phyloP scores from a whole-genome alignment of 2,888 invertebrate species.

The Thymelicus lineola region DNA sequence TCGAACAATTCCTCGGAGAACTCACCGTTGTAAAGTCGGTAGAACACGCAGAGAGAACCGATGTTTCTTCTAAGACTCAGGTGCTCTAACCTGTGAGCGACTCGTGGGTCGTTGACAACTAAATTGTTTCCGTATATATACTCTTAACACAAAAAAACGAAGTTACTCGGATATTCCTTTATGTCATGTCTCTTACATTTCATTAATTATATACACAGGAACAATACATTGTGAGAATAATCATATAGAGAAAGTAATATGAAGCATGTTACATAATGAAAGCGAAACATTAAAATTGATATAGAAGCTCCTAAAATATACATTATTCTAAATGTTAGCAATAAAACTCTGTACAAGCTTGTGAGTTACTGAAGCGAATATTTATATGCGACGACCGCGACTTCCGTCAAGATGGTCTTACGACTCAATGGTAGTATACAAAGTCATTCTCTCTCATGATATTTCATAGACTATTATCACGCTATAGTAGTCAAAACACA shows the following conservation, averaged over 20 bases:
- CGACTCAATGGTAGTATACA: neutral
- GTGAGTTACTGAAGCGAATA: slow-evolving; percentile 10
- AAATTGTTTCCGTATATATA: too few relatives aligned
- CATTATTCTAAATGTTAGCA: slow-evolving; percentile 37
- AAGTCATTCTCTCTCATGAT: too few relatives aligned
- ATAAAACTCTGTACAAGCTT: slow-evolving; percentile 34
- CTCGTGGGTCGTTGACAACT: too few relatives aligned
- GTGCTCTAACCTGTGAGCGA: too few relatives aligned
- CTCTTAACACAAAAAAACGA: too few relatives aligned
- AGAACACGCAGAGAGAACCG: too few relatives aligned
- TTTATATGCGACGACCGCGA: slow-evolving; percentile 6
- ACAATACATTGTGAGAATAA: slow-evolving; percentile 18
- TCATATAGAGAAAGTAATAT: slow-evolving; percentile 21
- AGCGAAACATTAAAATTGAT: slow-evolving; percentile 37
- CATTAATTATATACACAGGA: neutral
- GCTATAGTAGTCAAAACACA: too few relatives aligned
- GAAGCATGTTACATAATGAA: slow-evolving; percentile 7
- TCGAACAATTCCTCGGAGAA: too few relatives aligned
- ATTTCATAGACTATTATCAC: too few relatives aligned
- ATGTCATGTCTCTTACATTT: neutral
- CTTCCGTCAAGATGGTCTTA: neutral
- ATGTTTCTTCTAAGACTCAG: too few relatives aligned
- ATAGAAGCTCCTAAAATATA: slow-evolving; percentile 36
- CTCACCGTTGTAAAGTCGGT: too few relatives aligned
- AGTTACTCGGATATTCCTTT: too few relatives aligned